Percentiles rank a stretch among this genome's conserved stretches.
phyloP scores from a whole-genome alignment of 2,888 invertebrate species.

The Euproctis similis region DNA sequence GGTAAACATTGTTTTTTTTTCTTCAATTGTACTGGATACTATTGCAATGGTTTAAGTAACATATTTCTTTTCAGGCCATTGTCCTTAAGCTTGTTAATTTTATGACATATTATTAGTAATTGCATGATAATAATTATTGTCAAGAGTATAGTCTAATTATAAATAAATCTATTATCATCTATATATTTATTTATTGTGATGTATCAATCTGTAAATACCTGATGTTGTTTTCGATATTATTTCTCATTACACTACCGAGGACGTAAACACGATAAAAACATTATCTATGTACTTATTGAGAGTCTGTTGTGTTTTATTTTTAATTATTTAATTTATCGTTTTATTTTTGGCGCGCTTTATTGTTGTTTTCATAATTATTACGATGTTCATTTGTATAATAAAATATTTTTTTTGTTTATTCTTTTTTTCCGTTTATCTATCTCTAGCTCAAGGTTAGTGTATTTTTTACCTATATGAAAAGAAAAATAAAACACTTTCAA shows the following conservation, averaged over 20 bases:
- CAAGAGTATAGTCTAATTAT: no score
- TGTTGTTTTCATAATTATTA: no score
- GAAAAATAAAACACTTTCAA: no score
- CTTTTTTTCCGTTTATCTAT: no score
- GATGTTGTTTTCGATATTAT: conserved; percentile 9
- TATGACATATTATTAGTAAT: not conserved
- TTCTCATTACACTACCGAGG: conserved; percentile 9
- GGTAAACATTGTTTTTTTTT: conserved; percentile 21
- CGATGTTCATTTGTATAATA: not conserved
- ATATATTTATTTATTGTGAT: no score
- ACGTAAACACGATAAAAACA: conserved; percentile 19
- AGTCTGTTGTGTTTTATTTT: not conserved
- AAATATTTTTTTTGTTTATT: no score
- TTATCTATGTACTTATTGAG: conserved; percentile 8
- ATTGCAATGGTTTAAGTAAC: conserved; percentile 10
- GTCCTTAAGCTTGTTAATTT: not conserved
- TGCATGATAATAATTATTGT: no score
- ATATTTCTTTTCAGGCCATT: conserved; percentile 1
- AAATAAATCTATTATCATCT: no score
- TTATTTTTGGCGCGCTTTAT: not conserved
- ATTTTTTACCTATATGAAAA: no score
- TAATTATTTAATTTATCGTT: not conserved
- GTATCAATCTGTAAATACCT: conserved; percentile 1
- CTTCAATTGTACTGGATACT: conserved; percentile 10
- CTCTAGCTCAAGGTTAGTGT: no score